phyloP scores from a whole-genome alignment of 2,797 vertebrate genomes.

The Gorsachius magnificus region DNA sequence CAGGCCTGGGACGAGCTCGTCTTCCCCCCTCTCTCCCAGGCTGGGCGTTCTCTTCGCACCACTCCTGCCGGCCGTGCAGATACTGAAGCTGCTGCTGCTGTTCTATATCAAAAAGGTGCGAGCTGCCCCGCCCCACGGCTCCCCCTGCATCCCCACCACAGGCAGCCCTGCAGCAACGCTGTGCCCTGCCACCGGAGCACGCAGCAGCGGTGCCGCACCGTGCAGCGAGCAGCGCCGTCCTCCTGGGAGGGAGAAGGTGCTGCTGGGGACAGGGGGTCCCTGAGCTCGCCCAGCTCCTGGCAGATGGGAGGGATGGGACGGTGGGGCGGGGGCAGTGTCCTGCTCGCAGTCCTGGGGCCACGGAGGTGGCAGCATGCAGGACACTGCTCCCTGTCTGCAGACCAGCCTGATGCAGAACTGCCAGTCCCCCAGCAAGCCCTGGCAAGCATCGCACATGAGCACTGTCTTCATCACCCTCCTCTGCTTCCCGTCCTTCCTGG shows the following conservation, averaged over 20 bases:
- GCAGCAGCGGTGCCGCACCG: not conserved
- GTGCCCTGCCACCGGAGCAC: fast-evolving
- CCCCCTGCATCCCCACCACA: fast-evolving
- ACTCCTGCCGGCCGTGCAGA: constrained; percentile 86
- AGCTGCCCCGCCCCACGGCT: not conserved
- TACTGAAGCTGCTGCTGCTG: constrained; percentile 86
- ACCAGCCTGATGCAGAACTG: constrained; percentile 93
- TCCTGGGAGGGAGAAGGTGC: not conserved
- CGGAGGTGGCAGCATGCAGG: fast-evolving
- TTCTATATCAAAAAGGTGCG: constrained; percentile 94
- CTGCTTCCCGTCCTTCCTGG: constrained; percentile 92
- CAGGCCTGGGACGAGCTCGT: fast-evolving
- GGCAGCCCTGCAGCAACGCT: not conserved
- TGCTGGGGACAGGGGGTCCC: not conserved
- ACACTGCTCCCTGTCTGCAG: constrained; percentile 66
- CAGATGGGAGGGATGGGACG: fast-evolving
- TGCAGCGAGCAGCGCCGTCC: fast-evolving
- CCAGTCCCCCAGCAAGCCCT: constrained; percentile 87
- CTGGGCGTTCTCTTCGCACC: constrained; percentile 89
- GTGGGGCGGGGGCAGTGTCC: not conserved
- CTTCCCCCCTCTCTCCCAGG: constrained; percentile 71
- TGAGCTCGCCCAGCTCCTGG: fast-evolving
- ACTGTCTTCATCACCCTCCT: constrained; percentile 91
- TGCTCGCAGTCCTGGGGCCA: fast-evolving
- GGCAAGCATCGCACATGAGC: constrained; percentile 90